Evolutionary conservation across 2,888 invertebrate genomes (phyloP).

Genomic region (Therioaphis trifolii): DNA sequence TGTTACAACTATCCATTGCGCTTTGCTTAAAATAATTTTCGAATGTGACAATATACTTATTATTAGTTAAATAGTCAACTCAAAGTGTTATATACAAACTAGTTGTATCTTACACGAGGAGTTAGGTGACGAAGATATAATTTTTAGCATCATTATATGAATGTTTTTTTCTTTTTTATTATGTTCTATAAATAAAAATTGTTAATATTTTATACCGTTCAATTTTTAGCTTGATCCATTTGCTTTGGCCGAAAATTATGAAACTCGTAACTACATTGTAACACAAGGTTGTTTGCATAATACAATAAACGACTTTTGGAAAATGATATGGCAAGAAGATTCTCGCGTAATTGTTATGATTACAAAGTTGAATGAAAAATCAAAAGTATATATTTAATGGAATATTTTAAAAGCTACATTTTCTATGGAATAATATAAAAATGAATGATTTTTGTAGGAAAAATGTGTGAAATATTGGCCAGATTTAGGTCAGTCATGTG

Average conservation of each 20-base stretch:
- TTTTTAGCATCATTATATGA: too few species aligned
- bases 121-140: too few species aligned
- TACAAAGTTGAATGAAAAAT: constrained; percentile 96
- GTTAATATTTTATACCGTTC: too few species aligned
- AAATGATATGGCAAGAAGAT: constrained; percentile 99
- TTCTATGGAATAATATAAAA: constrained; percentile 28
- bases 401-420: not conserved
- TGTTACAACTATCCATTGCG: too few species aligned
- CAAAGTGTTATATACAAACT: too few species aligned
- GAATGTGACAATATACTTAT: too few species aligned
- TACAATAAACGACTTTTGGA: constrained; percentile 96
- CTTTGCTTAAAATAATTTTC: too few species aligned
- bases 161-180: too few species aligned
- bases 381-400: constrained; percentile 74
- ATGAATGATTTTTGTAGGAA: constrained; percentile 70
- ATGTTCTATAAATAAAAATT: too few species aligned
- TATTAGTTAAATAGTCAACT: too few species aligned
- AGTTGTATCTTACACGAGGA: too few species aligned
- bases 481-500: constrained; percentile 81
- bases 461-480: constrained; percentile 99
- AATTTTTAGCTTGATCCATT: constrained; percentile 52
- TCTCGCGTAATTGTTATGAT: constrained; percentile 99
- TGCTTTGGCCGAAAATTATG: constrained; percentile 52
- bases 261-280: constrained; percentile 77
- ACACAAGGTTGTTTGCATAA: constrained; percentile 94